These are phyloP conservation scores for Molanna angustata DNA, from an alignment of 2,888 invertebrate species.

Conservation along the genomic window DNA sequence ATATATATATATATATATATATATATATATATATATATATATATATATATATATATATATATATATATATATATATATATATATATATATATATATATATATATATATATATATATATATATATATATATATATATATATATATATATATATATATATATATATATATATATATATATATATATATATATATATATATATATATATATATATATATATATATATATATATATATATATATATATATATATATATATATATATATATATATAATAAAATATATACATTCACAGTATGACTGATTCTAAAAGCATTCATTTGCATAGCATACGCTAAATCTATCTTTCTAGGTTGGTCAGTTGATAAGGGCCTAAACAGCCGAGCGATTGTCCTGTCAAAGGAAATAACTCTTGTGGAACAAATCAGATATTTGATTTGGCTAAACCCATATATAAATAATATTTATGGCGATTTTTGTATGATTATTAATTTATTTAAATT, in stretches of 20 bases:
- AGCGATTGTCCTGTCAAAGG: too few species aligned
- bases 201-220: background rate
- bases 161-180: background rate
- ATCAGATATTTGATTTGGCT: too few species aligned
- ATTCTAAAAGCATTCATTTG: conserved; percentile 15
- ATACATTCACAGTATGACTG: conserved; percentile 30
- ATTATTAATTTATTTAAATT: too few species aligned
- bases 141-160: background rate
- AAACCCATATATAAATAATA: too few species aligned
- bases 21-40: background rate
- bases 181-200: background rate
- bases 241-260: background rate
- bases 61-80: background rate
- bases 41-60: background rate
- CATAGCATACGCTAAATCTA: too few species aligned
- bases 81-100: background rate
- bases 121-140: background rate
- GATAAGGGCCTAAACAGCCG: too few species aligned
- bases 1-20: conserved; percentile 14
- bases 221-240: background rate
- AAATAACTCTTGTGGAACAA: too few species aligned
- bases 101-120: background rate
- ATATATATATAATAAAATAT: background rate
- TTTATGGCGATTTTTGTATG: too few species aligned
- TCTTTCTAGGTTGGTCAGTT: too few species aligned